These are phyloP conservation scores for Hybognathus amarus DNA, from an alignment of 2,797 vertebrate genomes.

Conservation along the genomic window DNA sequence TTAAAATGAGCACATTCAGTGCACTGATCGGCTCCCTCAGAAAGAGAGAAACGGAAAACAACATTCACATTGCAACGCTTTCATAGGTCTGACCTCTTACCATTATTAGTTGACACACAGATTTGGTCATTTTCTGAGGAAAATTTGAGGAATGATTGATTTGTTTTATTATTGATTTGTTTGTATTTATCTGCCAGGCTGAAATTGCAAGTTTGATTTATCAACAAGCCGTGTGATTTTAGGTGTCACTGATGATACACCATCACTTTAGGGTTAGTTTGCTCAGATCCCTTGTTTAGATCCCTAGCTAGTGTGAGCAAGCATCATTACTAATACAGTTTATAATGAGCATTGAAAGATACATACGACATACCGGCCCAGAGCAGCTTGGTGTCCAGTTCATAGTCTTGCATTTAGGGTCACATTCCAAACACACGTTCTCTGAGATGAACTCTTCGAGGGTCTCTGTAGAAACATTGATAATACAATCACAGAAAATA, in stretches of 20 bases:
- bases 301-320: background rate
- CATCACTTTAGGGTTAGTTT: background rate
- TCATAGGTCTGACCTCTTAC: background rate
- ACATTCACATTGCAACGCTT: background rate
- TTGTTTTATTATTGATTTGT: background rate
- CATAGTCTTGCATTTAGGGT: conserved; percentile 82
- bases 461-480: conserved; percentile 74
- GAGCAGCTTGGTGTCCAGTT: conserved; percentile 75
- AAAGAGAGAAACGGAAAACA: conserved; percentile 20
- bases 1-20: conserved; percentile 81
- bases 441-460: conserved; percentile 83
- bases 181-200: background rate
- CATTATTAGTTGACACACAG: background rate
- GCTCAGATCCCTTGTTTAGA: background rate
- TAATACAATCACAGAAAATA: too few species aligned
- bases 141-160: background rate
- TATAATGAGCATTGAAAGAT: background rate
- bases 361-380: conserved; percentile 79
- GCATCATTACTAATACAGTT: background rate
- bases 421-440: conserved; percentile 82
- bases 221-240: background rate
- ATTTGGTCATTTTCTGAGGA: background rate
- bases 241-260: background rate
- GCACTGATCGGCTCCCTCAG: conserved; percentile 86
- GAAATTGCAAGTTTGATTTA: background rate